Evolutionary conservation across 2,797 vertebrate species (phyloP), one percentile per base, ranked within the genome.

Genomic region (Melanotaenia boesemani): DNA sequence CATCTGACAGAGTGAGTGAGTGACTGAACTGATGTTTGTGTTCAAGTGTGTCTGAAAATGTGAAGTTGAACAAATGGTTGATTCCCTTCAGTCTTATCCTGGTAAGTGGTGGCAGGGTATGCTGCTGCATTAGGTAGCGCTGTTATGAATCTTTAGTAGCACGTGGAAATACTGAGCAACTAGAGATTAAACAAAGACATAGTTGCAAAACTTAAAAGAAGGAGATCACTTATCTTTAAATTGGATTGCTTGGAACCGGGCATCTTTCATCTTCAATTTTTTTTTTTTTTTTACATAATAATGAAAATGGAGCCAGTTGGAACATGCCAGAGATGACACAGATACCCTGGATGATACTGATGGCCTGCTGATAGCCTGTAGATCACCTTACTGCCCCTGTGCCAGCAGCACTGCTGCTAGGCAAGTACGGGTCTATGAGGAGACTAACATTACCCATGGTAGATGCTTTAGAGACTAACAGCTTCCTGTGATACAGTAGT

Each of bases 301-400:
- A 86, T 90, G 87, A 88, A 89, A 91, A 85, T 62, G 55, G 71
- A 87, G 80, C 73, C 77, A 76, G 81, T 62, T 81, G 88, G 91
- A 87, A 90, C 89, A 92, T 93, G 90, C 90, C 90, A 76, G 80
- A 91, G 88, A 93, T 93, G 89, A 87, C 86, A 91, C 79, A 78
- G 89, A 92, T 91, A 90, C 80, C 62, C 79, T 36, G 81, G 65
- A 85, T 87, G 88, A 90, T 89, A 83, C 74, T 73, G 89, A 91
- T 90, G 86, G 83, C 81, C 87, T 75, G 84, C 68, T 90, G 91
- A 90, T 92, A 87, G 87, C 83, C 80, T 69, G 69, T 37, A 67
- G 87, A 92, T 92, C 90, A 84, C 85, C 77, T 93, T 89, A 88
- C 91, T 77, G 84, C 84, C 77, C 61, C 70, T 0, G 61, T 87